phyloP scores from a whole-genome alignment of 2,113 vertebrate genomes.

The Paracyprichromis sp. region DNA sequence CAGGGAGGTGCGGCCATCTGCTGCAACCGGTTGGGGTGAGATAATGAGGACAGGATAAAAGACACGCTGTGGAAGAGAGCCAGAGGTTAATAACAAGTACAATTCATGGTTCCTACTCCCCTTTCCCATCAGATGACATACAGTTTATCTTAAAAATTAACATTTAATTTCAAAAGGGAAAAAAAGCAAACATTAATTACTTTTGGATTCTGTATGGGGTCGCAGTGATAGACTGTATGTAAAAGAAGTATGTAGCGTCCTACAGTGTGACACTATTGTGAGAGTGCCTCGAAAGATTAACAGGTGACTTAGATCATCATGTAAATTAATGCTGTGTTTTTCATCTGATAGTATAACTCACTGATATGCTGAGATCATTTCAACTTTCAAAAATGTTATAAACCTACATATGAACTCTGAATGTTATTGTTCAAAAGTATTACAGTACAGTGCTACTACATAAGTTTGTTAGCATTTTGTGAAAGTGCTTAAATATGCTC shows the following conservation, averaged over 20 bases:
- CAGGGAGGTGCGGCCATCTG: neutral
- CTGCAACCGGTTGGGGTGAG: neutral
- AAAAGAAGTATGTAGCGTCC: neutral
- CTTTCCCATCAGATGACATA: neutral
- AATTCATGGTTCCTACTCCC: neutral
- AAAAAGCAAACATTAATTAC: neutral
- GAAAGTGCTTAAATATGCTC: neutral
- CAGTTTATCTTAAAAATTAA: neutral
- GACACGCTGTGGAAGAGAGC: neutral
- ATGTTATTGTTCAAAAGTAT: neutral
- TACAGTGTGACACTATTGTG: neutral
- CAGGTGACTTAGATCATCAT: neutral
- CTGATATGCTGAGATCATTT: neutral
- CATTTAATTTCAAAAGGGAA: neutral
- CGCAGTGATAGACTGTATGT: neutral
- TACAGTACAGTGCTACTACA: neutral
- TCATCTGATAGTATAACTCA: neutral
- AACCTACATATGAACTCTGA: neutral
- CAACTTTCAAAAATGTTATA: neutral
- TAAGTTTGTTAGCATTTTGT: neutral
- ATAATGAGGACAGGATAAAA: neutral
- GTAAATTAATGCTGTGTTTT: neutral
- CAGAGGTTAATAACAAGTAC: neutral
- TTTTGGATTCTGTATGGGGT: neutral
- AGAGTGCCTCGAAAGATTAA: neutral